Conservation (phyloP, 2,888 invertebrate genomes). For the Physocephala rufipes region DNA sequence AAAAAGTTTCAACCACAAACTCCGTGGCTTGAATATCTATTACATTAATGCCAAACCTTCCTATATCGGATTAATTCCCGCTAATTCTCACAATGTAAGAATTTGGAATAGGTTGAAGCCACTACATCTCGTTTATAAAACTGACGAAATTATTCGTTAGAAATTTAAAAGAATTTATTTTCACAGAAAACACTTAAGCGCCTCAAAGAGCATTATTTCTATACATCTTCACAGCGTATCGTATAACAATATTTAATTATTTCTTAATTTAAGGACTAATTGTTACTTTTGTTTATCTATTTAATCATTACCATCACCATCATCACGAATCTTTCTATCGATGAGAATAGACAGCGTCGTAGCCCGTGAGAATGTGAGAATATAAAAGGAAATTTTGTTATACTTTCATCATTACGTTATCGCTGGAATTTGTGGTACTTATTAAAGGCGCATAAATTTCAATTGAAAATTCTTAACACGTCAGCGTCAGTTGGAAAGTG, state of each 20-base stretch:
- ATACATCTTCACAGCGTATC: too few species aligned
- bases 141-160: too few species aligned
- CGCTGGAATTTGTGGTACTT: constrained; percentile 17
- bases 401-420: not conserved
- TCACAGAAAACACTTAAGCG: not conserved
- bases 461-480: constrained; percentile 8
- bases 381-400: not conserved
- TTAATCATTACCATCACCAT: not conserved
- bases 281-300: not conserved
- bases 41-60: too few species aligned
- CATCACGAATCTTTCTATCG: not conserved
- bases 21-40: too few species aligned
- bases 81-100: too few species aligned
- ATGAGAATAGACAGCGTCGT: too few species aligned
- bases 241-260: not conserved
- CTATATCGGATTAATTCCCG: too few species aligned
- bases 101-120: too few species aligned
- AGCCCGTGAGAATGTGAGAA: not conserved
- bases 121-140: too few species aligned
- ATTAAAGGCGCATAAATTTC: constrained; percentile 26
- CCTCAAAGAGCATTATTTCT: not conserved
- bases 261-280: not conserved
- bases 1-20: too few species aligned
- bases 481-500: too few species aligned
- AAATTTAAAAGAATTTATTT: not conserved